A percentile compares a stretch with the other conserved stretches of the same genome.
Evolutionary conservation across 2,888 invertebrate genomes (phyloP).

Genomic region (Drosophila rubida): DNA sequence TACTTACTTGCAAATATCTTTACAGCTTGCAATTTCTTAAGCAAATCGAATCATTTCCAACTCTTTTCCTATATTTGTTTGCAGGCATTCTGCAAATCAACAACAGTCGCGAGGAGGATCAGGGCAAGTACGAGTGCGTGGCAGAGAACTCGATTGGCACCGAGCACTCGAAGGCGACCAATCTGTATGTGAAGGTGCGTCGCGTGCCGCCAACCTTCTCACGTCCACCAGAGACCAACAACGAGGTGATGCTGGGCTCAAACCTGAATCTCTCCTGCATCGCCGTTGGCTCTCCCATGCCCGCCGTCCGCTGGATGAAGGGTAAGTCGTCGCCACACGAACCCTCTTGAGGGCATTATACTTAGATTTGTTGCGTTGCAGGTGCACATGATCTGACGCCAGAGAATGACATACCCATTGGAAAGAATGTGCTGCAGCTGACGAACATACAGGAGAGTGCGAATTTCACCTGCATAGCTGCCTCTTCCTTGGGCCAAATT

Average conservation of each 20-base stretch:
- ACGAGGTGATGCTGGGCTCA: conserved; percentile 96
- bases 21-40: background rate
- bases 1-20: background rate
- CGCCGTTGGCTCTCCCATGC: conserved; percentile 99
- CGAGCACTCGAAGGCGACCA: conserved; percentile 95
- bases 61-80: background rate
- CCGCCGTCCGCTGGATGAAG: conserved; percentile 96
- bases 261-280: conserved; percentile 97
- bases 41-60: background rate
- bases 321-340: conserved; percentile 84
- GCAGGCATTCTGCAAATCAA: conserved; percentile 91
- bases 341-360: background rate
- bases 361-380: conserved; percentile 53
- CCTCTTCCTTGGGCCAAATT: conserved; percentile 96
- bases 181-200: conserved; percentile 97
- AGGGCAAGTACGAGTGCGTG: conserved; percentile 98
- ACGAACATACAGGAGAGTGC: conserved; percentile 95
- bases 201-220: conserved; percentile 98
- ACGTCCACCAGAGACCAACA: conserved; percentile 93
- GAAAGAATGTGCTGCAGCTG: conserved; percentile 94
- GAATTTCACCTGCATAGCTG: conserved; percentile 98
- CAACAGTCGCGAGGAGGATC: conserved; percentile 95
- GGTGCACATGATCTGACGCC: conserved; percentile 93
- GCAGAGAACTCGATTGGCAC: conserved; percentile 97
- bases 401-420: conserved; percentile 93